Evolutionary conservation across 2,113 vertebrate species (phyloP).

Genomic region (Beaufortia kweichowensis): DNA sequence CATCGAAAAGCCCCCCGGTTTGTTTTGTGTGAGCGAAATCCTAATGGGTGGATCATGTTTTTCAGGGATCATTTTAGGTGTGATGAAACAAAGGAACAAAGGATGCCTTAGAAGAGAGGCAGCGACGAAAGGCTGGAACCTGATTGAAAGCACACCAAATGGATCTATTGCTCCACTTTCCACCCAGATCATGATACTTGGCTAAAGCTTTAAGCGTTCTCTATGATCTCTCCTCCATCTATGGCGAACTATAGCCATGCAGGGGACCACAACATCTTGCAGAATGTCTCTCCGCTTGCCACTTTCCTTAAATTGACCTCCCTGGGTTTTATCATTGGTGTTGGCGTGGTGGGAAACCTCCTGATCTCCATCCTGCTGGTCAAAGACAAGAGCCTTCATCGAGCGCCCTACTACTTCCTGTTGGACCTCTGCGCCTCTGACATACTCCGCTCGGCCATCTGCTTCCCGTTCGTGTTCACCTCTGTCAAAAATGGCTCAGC

Average conservation of each 20-base stretch:
- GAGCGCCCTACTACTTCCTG: conserved; percentile 98
- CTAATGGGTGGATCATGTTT: conserved; percentile 74
- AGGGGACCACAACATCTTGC: conserved; percentile 99
- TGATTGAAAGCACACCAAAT: conserved; percentile 93
- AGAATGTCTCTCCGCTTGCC: conserved; percentile 98
- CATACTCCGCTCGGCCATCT: conserved; percentile 97
- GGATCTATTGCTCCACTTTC: conserved; percentile 92
- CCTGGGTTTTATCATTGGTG: conserved; percentile 98
- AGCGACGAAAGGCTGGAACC: conserved; percentile 87
- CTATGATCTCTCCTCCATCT: conserved; percentile 99
- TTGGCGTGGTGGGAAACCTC: conserved; percentile 98
- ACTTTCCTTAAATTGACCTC: conserved; percentile 99
- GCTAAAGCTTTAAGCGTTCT: conserved; percentile 89
- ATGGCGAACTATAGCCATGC: conserved; percentile 99
- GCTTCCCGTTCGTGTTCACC: conserved; percentile 99
- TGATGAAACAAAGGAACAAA: conserved; percentile 86
- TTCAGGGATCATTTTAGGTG: conserved; percentile 76
- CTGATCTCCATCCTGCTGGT: conserved; percentile 99
- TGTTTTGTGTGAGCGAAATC: conserved; percentile 63
- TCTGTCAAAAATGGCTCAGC: conserved; percentile 97
- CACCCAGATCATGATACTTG: conserved; percentile 97
- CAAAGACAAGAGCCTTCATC: conserved; percentile 99
- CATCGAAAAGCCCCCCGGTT: conserved; percentile 61
- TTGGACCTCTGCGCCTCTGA: conserved; percentile 98
- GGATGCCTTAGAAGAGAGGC: conserved; percentile 83